These are phyloP conservation scores for Natrix natrix DNA, from an alignment of 2,797 vertebrate genomes.

Conservation along the genomic window DNA sequence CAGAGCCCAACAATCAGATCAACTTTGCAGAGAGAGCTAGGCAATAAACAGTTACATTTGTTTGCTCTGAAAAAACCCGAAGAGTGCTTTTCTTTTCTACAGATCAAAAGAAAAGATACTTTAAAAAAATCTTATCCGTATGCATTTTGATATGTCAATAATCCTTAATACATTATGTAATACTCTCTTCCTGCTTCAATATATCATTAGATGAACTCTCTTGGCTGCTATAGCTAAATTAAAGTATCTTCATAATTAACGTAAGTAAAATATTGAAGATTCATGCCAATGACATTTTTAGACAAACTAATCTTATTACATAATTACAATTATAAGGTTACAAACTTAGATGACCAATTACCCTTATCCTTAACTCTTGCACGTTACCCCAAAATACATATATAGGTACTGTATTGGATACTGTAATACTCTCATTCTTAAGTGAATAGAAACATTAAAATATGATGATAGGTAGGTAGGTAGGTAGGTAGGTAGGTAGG, in stretches of 20 bases:
- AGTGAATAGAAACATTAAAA: neutral
- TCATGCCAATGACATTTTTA: neutral
- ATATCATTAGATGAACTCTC: neutral
- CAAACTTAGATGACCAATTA: neutral
- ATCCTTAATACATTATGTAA: neutral
- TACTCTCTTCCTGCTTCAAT: neutral
- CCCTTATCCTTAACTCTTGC: neutral
- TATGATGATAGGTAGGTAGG: neutral
- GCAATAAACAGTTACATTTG: conserved; percentile 11
- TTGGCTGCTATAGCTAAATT: neutral
- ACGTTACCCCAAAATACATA: neutral
- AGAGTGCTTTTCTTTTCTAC: neutral
- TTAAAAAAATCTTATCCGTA: neutral
- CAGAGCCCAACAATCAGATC: conserved; percentile 30
- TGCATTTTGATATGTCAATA: neutral
- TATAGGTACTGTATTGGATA: neutral
- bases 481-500: too few species aligned
- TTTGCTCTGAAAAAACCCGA: neutral
- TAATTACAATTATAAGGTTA: neutral
- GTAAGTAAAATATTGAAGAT: neutral
- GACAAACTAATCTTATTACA: neutral
- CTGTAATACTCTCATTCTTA: neutral
- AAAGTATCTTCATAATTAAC: neutral
- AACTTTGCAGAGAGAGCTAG: neutral
- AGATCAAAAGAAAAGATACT: neutral